phyloP scores from a whole-genome alignment of 2,797 vertebrate species.

The Triplophysa yarkandensis region DNA sequence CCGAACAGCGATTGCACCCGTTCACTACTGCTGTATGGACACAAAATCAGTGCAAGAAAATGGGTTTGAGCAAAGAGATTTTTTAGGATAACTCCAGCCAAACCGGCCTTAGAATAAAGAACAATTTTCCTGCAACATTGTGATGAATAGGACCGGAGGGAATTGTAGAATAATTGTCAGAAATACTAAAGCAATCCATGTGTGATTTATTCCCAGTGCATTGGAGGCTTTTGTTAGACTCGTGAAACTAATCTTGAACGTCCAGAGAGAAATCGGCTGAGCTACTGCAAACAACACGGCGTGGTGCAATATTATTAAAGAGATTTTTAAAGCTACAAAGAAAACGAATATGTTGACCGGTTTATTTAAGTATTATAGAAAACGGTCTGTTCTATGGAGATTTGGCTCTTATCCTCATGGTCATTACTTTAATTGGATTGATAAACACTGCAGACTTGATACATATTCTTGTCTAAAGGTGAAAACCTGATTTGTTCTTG shows the following conservation, averaged over 20 bases:
- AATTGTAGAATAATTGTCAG: constrained; percentile 46
- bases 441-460: constrained; percentile 28
- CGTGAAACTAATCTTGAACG: constrained; percentile 20
- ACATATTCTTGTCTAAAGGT: constrained; percentile 42
- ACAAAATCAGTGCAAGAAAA: too few relatives aligned
- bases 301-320: not conserved
- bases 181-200: constrained; percentile 30
- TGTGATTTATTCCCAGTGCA: constrained; percentile 36
- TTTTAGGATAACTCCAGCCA: not conserved
- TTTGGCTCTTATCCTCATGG: constrained; percentile 16
- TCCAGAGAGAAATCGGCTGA: constrained; percentile 20
- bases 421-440: constrained; percentile 52
- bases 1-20: too few relatives aligned
- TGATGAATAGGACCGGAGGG: constrained; percentile 34
- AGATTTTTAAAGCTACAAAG: constrained; percentile 1
- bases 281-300: constrained; percentile 11
- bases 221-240: constrained; percentile 29
- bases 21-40: too few relatives aligned
- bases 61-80: not conserved
- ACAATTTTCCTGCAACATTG: not conserved
- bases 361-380: constrained; percentile 30
- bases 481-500: constrained; percentile 49
- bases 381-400: constrained; percentile 38
- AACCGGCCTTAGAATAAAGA: not conserved
- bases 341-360: constrained; percentile 9